Evolutionary conservation across 2,888 invertebrate genomes (phyloP).

Genomic region (Lysandra bellargus): DNA sequence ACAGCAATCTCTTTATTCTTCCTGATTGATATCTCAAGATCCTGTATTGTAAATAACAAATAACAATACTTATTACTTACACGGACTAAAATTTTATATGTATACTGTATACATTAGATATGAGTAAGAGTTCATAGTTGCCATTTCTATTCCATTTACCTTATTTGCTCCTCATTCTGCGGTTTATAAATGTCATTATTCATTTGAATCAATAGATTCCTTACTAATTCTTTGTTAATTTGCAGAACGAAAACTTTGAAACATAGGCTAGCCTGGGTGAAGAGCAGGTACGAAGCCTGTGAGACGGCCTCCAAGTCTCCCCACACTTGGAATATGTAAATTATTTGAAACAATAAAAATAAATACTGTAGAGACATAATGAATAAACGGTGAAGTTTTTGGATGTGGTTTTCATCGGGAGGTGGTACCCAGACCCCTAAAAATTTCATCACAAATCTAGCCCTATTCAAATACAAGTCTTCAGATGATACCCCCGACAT

Average conservation of each 20-base stretch:
- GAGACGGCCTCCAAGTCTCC: slow-evolving; percentile 68
- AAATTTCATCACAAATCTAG: slow-evolving; percentile 64
- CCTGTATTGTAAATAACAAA: slow-evolving; percentile 42
- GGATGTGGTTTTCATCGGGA: slow-evolving; percentile 46
- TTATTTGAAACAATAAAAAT: slow-evolving; percentile 63
- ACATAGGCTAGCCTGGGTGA: slow-evolving; percentile 70
- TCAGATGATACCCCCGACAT: slow-evolving; percentile 46
- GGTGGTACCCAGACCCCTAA: slow-evolving; percentile 67
- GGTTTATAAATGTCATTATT: slow-evolving; percentile 59
- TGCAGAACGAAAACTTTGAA: slow-evolving; percentile 67
- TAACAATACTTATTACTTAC: neutral
- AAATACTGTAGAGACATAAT: slow-evolving; percentile 62
- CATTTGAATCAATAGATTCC: slow-evolving; percentile 56
- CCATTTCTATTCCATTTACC: neutral
- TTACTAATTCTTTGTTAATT: slow-evolving; percentile 53
- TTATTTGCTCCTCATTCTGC: neutral
- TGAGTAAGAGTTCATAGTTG: neutral
- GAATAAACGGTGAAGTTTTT: slow-evolving; percentile 52
- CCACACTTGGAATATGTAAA: slow-evolving; percentile 66
- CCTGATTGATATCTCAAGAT: slow-evolving; percentile 57
- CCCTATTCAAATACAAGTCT: slow-evolving; percentile 61
- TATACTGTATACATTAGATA: no score
- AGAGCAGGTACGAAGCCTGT: slow-evolving; percentile 64
- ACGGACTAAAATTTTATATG: no score
- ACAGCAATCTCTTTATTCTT: slow-evolving; percentile 59